Percentiles rank a stretch among this genome's conserved stretches.
phyloP scores from a whole-genome alignment of 2,113 vertebrate species.

The Vimba vimba region DNA sequence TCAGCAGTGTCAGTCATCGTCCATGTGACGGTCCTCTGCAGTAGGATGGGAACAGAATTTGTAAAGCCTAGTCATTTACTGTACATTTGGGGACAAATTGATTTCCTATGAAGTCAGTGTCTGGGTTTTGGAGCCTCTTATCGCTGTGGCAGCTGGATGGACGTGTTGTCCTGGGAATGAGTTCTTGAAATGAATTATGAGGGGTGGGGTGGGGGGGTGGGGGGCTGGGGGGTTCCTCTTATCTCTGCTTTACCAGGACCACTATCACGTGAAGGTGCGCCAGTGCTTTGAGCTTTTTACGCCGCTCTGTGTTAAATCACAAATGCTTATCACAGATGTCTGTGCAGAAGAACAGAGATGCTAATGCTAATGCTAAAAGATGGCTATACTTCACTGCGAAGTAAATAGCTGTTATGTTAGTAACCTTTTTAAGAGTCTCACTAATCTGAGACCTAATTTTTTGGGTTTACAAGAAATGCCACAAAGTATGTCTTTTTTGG shows the following conservation, averaged over 20 bases:
- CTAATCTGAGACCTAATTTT: too few species aligned
- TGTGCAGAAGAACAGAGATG: background rate
- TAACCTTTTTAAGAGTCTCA: too few species aligned
- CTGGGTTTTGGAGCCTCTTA: constrained; percentile 59
- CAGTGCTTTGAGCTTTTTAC: background rate
- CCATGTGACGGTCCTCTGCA: background rate
- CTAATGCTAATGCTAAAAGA: background rate
- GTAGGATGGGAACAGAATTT: constrained; percentile 55
- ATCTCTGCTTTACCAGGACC: constrained; percentile 47
- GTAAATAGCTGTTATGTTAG: background rate
- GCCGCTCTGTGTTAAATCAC: constrained; percentile 6
- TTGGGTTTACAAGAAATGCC: too few species aligned
- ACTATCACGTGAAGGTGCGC: constrained; percentile 36
- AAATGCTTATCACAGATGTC: constrained; percentile 18
- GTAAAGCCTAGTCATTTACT: constrained; percentile 62
- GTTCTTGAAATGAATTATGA: constrained; percentile 30
- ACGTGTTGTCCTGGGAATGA: constrained; percentile 39
- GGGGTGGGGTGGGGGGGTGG: background rate
- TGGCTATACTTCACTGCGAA: constrained; percentile 12
- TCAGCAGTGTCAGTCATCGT: background rate
- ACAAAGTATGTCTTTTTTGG: too few species aligned
- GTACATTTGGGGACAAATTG: constrained; percentile 63
- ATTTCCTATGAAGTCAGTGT: constrained; percentile 66
- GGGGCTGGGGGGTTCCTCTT: background rate
- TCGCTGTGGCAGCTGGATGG: constrained; percentile 50